A percentile compares a stretch with the other conserved stretches of the same genome.
Evolutionary conservation across 2,888 invertebrate genomes (phyloP).

Genomic region (Imbricaverruca yamaguchii): DNA sequence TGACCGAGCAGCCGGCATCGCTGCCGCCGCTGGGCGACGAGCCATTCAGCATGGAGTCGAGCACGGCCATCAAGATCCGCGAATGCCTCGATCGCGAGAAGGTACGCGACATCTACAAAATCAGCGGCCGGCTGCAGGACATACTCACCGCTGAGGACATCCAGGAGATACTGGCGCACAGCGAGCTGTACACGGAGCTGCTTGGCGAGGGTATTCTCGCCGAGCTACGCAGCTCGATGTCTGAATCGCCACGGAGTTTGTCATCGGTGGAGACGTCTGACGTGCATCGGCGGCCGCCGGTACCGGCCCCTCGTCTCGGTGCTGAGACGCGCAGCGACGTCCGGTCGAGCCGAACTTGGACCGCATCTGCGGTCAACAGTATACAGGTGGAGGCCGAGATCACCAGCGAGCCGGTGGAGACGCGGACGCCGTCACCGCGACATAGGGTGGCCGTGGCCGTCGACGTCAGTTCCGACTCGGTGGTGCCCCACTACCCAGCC

Average conservation of each 20-base stretch:
- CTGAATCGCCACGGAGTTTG: conserved; percentile 25
- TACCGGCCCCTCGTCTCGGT: not conserved
- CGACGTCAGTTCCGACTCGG: not conserved
- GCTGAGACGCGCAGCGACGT: no score
- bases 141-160: conserved; percentile 38
- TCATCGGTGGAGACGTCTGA: not conserved
- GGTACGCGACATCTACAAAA: conserved; percentile 38
- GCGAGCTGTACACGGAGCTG: conserved; percentile 37
- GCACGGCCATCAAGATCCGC: conserved; percentile 34
- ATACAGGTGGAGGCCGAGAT: not conserved
- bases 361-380: not conserved
- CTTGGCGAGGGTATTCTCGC: conserved; percentile 38
- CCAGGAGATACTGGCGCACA: conserved; percentile 39
- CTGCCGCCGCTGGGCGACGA: conserved; percentile 20
- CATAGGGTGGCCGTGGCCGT: not conserved
- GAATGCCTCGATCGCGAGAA: conserved; percentile 36
- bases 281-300: not conserved
- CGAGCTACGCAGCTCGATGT: conserved; percentile 35
- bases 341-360: no score
- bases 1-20: conserved; percentile 17
- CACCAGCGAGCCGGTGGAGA: not conserved
- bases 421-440: not conserved
- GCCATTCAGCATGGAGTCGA: conserved; percentile 33
- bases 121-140: conserved; percentile 38
- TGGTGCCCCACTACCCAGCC: not conserved